Base-by-base conservation (phyloP, 2,797 vertebrate genomes). In the Lateolabrax maculatus region DNA sequence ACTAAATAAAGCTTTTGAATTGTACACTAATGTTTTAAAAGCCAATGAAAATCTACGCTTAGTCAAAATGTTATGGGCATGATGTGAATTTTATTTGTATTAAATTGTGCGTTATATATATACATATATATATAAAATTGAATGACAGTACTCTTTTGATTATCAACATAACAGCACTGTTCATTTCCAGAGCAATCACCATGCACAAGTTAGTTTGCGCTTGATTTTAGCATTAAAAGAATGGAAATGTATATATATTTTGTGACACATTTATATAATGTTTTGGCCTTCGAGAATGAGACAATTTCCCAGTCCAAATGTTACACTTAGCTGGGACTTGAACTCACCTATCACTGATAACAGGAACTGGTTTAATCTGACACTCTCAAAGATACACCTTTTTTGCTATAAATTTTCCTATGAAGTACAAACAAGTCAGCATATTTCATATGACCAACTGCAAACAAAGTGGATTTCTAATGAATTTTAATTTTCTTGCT, bases 271-370 rank as follows among this genome's bases (percentile, higher is more conserved):
- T 46, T 16, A 21, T 46, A 0, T 46, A 46, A 46, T 6, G 44
- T 21, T 46, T 46, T 51, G n/a, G 6, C 6, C 4, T 34, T 34
- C n/a, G 31, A 4, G 31, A 6, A 34, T 34, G 31, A 34, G 3
- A 55, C 46, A 21, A 25, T 36, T 62, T 71, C 56, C 52, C 64
- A 55, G 49, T 60, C 41, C 46, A 64, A 69, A 39, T 44, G n/a
- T 75, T 64, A 37, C 36, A 27, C 16, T 46, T 44, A 53, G 65
- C 27, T 44, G 75, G 51, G 71, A 64, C 53, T 43, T 77, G 43
- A 56, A 60, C 56, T 64, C 62, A 61, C 49, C 56, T 58, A 27
- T 60, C 31, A 79, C 64, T 66, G 23, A 75, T 71, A 58, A 75
- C 44, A 53, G 3, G 46, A 37, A 52, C 19, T 34, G 36, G 6